A percentile compares a stretch with the other conserved stretches of the same genome.
phyloP scores from a whole-genome alignment of 2,888 invertebrate genomes.

The Creontiades dilutus region DNA sequence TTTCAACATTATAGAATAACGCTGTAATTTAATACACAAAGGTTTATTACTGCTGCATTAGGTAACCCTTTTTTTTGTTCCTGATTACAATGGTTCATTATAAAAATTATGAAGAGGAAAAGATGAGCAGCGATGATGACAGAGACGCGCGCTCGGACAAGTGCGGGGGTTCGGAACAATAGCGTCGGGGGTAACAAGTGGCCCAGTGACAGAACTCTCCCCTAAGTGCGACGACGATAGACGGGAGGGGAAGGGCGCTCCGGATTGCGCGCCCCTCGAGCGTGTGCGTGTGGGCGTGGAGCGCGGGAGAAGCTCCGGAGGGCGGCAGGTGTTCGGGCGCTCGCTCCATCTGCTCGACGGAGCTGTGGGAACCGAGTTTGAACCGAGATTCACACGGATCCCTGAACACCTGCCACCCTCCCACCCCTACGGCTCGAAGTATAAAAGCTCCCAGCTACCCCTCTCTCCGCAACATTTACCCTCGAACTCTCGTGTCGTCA shows the following conservation, averaged over 20 bases:
- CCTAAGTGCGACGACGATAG: conserved; percentile 29
- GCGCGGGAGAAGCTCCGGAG: conserved; percentile 44
- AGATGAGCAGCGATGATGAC: not conserved
- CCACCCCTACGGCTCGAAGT: conserved; percentile 61
- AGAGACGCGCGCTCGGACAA: not conserved
- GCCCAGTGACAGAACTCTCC: conserved; percentile 27
- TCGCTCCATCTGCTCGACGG: conserved; percentile 70
- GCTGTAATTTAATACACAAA: too few species aligned
- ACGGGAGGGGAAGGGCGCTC: not conserved
- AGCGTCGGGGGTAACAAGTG: conserved; percentile 43
- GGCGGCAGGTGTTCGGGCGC: conserved; percentile 72
- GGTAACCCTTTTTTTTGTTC: too few species aligned
- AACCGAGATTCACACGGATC: conserved; percentile 73
- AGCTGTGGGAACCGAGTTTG: conserved; percentile 73
- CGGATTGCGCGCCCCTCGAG: conserved; percentile 48
- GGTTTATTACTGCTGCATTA: too few species aligned
- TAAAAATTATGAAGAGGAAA: not conserved
- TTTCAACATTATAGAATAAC: too few species aligned
- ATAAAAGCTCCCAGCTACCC: conserved; percentile 62
- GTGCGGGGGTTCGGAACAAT: conserved; percentile 22
- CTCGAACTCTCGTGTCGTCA: conserved; percentile 56
- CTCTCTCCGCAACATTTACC: conserved; percentile 62
- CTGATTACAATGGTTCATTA: not conserved
- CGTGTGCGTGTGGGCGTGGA: conserved; percentile 60
- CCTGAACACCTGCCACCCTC: conserved; percentile 74